These are phyloP conservation scores for Artemia sinica DNA, from an alignment of 2,888 invertebrate genomes.

Conservation along the genomic window DNA sequence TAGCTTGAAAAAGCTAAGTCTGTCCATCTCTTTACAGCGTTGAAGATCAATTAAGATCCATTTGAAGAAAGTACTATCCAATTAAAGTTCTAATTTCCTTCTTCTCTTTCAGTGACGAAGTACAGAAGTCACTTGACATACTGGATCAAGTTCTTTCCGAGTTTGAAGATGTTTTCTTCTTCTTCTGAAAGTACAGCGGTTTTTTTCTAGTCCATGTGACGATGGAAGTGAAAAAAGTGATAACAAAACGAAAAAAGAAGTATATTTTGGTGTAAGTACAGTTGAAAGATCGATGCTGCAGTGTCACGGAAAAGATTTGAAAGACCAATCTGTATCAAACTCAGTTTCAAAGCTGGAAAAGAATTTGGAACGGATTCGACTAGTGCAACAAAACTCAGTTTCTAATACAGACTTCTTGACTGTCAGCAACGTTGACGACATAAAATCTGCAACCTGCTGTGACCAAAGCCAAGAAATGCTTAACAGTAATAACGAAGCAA, in stretches of 20 bases:
- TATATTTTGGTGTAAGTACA: conserved; percentile 8
- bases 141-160: conserved; percentile 75
- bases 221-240: not conserved
- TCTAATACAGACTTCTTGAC: not conserved
- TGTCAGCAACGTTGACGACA: not conserved
- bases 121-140: conserved; percentile 69
- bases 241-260: not conserved
- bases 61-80: no score
- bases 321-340: not conserved
- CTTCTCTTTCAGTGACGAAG: conserved; percentile 53
- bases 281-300: not conserved
- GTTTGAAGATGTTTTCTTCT: conserved; percentile 51
- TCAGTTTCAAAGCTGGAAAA: not conserved
- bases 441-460: not conserved
- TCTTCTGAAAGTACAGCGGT: no score
- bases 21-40: no score
- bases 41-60: no score
- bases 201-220: not conserved
- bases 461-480: not conserved
- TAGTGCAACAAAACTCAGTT: not conserved
- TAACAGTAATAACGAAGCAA: not conserved
- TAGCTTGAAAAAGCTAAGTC: no score
- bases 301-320: not conserved
- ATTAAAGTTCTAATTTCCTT: no score
- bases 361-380: not conserved